Base-by-base conservation (phyloP, 2,797 vertebrate genomes). In the Mareca strepera region DNA sequence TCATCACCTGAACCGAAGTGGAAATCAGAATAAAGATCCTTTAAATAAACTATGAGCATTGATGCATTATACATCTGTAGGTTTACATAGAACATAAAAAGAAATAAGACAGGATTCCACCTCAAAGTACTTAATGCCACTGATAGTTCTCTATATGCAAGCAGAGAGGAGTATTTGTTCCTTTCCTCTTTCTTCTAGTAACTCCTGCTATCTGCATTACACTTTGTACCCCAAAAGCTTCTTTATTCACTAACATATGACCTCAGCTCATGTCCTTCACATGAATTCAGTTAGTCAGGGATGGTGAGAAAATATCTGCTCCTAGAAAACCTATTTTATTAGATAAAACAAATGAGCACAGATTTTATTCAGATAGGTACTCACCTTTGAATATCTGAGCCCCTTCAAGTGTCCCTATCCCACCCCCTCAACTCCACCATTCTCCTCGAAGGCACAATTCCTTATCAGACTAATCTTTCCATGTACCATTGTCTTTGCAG, bases 41-140 rank as follows among this genome's bases (percentile, higher is more conserved):
- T 67, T 28, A 79, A 78, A 41, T 11, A 52, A 31, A 20, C 21
- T 22, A 2, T 15, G 11, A 67, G 56, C 3, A 4, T 1, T 69
- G 37, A 21, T 10, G 41, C 1, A 2, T 70, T 50, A 17, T 33
- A 53, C 3, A 82, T 4, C 4, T 5, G 0, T 5, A 72, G 12
- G n/a, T 56, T 56, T 48, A 63, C 29, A 82, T 56, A 70, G 9
- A 44, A 7, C 6, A 6, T 25, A 77, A 48, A 31, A 8, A 25
- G 79, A 64, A 37, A 8, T 21, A 11, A 48, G 23, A 17, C 15
- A 44, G 53, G n/a, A 37, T 31, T 35, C 21, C 58, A 76, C 26
- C 55, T 76, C 14, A 18, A 73, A 69, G 22, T 15, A 64, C 11
- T 76, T 33, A 7, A 69, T 64, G 39, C 22, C 37, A 63, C 33